Evolutionary conservation across 2,888 invertebrate genomes (phyloP), one percentile per base, ranked within the genome.

Genomic region (Cryptocephalus primarius): DNA sequence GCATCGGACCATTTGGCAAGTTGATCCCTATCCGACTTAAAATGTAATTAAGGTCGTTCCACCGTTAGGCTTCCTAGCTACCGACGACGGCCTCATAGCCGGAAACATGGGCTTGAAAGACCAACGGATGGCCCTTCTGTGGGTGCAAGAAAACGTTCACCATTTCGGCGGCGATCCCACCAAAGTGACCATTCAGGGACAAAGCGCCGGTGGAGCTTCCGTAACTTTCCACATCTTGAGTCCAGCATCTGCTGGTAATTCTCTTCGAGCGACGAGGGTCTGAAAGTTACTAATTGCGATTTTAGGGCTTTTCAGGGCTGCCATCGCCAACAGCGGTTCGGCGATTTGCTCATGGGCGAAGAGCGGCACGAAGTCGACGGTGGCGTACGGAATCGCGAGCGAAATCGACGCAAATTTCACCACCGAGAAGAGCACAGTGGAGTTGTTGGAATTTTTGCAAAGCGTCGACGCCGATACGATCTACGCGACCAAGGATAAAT

Each of bases 1-100:
- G 60, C 32, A 33, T 59, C 8, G 60, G 60, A 40, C 55, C 57
- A 39, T 60, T 59, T 46, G 60, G 60, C 57, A 51, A 48, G 36
- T 12, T 6, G 6, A n/a, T n/a, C 22, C 22, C 3, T 22, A n/a
- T n/a, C n/a, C n/a, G n/a, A n/a, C n/a, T n/a, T n/a, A n/a, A n/a
- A n/a, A n/a, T n/a, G n/a, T n/a, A n/a, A n/a, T n/a, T n/a, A n/a
- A n/a, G n/a, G n/a, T n/a, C n/a, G n/a, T n/a, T n/a, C n/a, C n/a
- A n/a, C n/a, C n/a, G n/a, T n/a, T 36, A 36, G 36, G 36, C n/a
- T 36, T 36, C 6, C 36, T 36, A 36, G 2, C 36, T 2, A 11
- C 36, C 3, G 2, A 12, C 4, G 36, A 36, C 12, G 12, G 6
- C 12, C 4, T 36, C 3, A 6, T 36, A 2, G 11, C 6, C n/a